These are phyloP conservation scores for Triplophysa rosa DNA, from an alignment of 2,113 vertebrate species.

Conservation along the genomic window DNA sequence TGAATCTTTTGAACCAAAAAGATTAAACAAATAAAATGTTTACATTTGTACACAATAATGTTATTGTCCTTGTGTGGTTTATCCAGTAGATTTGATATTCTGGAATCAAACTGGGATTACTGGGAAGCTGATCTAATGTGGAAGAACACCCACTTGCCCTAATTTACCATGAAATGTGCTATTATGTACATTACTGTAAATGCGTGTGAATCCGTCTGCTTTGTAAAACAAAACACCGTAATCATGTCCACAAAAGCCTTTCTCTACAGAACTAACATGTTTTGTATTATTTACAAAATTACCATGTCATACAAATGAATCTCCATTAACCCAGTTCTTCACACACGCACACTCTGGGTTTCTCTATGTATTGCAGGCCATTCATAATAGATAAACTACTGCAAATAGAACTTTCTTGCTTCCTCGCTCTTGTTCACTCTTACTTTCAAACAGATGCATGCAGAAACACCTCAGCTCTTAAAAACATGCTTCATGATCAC, in stretches of 20 bases:
- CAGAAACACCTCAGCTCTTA: conserved; percentile 37
- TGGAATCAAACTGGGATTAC: conserved; percentile 23
- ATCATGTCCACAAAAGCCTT: not conserved
- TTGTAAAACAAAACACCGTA: not conserved
- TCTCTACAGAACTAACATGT: not conserved
- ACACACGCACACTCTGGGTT: conserved; percentile 42
- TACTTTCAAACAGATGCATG: not conserved
- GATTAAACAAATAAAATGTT: too few species aligned
- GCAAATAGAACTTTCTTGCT: conserved; percentile 64
- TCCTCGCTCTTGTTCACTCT: not conserved
- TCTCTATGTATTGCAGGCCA: conserved; percentile 62
- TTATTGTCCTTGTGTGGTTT: not conserved
- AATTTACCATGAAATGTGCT: not conserved
- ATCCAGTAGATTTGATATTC: not conserved
- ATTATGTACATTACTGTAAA: not conserved
- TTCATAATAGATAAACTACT: conserved; percentile 74
- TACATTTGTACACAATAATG: not conserved
- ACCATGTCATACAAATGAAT: conserved; percentile 22
- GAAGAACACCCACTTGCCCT: not conserved
- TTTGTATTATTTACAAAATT: conserved; percentile 42
- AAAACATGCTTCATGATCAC: not conserved
- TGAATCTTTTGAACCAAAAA: too few species aligned
- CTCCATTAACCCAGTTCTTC: conserved; percentile 46
- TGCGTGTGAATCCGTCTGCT: not conserved
- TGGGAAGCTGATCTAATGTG: not conserved